Evolutionary conservation across 2,113 vertebrate species (phyloP), one percentile per base, ranked within the genome.

Genomic region (Xiphophorus maculatus): DNA sequence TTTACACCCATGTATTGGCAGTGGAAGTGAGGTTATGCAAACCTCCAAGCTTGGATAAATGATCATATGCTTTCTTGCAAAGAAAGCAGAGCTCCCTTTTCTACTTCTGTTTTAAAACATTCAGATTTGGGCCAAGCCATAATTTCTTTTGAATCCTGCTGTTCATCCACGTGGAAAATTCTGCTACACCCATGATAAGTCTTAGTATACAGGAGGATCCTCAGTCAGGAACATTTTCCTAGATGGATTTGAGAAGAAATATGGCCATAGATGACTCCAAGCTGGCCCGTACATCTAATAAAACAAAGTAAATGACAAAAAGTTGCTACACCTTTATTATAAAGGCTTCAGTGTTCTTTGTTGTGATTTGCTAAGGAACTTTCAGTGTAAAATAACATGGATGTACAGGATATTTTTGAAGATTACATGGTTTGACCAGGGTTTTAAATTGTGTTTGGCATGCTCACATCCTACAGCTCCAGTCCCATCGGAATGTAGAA

Each of bases 201-300:
- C 65, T 86, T 73, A 73, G 42, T 74, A 73, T 12, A 72, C 66
- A 66, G 71, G 66, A 82, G 27, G 81, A 69, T 42, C 44, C 77
- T 82, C 84, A 72, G 77, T 90, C 78, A 87, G 40, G 76, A 83
- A 73, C 80, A 88, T 74, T 79, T 76, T 80, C 70, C 73, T 30
- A 88, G 87, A 72, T 92, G 79, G 93, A 89, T 90, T 84, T 82
- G 90, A 92, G 90, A 89, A 89, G 68, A 91, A 87, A 85, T 79
- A 66, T 76, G 63, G 89, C 72, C 71, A 82, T 78, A 74, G 85
- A 81, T 66, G 40, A 66, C 37, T 70, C 35, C 44, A 63, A 73
- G 61, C 40, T 66, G 40, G 51, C 37, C 65, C 14, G 73, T 81
- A 68, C 75, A 66, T 17, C 74, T 71, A n/a, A 58, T 82, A 37